Evolutionary conservation across 2,797 vertebrate species (phyloP).

Genomic region (Trichosurus vulpecula): DNA sequence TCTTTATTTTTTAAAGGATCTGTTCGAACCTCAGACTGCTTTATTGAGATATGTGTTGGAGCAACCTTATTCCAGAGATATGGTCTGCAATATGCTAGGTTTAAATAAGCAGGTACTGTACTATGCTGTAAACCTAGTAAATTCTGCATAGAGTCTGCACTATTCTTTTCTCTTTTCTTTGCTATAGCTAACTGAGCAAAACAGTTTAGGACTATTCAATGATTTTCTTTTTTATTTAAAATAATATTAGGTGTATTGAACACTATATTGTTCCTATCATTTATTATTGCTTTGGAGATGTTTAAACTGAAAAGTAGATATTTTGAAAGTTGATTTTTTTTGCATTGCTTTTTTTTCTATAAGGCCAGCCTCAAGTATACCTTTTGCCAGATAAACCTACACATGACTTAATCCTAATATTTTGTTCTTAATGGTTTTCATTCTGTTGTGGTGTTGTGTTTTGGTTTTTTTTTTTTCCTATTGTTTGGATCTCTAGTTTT

Average conservation of each 20-base stretch:
- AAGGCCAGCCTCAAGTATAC: slow-evolving; percentile 90
- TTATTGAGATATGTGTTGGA: slow-evolving; percentile 98
- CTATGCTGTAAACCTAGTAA: slow-evolving; percentile 70
- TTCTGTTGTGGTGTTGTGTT: neutral
- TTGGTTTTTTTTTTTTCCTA: slow-evolving; percentile 41
- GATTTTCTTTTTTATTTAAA: slow-evolving; percentile 61
- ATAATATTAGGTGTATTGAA: slow-evolving; percentile 81
- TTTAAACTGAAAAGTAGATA: slow-evolving; percentile 84
- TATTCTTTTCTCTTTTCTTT: slow-evolving; percentile 86
- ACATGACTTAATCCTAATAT: slow-evolving; percentile 78
- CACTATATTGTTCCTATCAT: slow-evolving; percentile 80
- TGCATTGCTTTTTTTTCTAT: slow-evolving; percentile 91
- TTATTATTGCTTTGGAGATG: slow-evolving; percentile 85
- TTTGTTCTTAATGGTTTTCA: slow-evolving; percentile 25
- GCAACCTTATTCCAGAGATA: slow-evolving; percentile 98
- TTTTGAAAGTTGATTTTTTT: slow-evolving; percentile 87
- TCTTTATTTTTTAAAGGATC: slow-evolving; percentile 90
- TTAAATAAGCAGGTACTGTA: slow-evolving; percentile 98
- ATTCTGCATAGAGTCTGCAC: slow-evolving; percentile 85
- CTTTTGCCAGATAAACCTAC: slow-evolving; percentile 86
- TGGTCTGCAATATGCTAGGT: slow-evolving; percentile 99
- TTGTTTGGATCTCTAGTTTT: slow-evolving; percentile 75
- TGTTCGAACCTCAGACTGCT: slow-evolving; percentile 98
- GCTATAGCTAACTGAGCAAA: slow-evolving; percentile 88
- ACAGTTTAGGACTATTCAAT: slow-evolving; percentile 84